Base-by-base conservation (phyloP, 2,113 vertebrate genomes). In the Silurus asotus region DNA sequence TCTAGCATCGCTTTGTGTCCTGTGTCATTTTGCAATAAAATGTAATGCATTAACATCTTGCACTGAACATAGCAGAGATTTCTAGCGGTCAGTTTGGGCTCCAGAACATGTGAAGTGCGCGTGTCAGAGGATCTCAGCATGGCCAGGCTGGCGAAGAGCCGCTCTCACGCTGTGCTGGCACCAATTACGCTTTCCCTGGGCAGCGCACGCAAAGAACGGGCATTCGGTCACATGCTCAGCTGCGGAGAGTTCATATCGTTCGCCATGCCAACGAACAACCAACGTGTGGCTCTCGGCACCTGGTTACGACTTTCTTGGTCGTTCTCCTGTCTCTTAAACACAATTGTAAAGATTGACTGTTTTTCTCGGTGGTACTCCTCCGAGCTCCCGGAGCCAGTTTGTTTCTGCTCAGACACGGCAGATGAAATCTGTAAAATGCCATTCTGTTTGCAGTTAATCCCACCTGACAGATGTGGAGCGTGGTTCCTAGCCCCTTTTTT, bases 391-490 rank as follows among this genome's bases (percentile, higher is more conserved):
- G 83, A 74, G 91, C 89, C 86, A 88, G 9, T 90, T 92, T 92
- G 9, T 91, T 92, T 92, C 86, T 92, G 93, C 91, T 88, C 89
- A 89, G 91, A 93, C 91, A 91, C 75, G 88, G 90, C 92, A 87
- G 92, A 90, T 90, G 89, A 89, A 91, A 88, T 90, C 89, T 87
- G 92, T 86, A 83, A 90, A 91, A 90, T 91, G 91, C 91, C 81
- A 89, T 86, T 87, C 86, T 65, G 75, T 90, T 87, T 82, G 82
- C 76, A 7, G 37, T 88, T 93, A 92, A 94, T 94, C 61, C n/a
- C 23, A 51, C 78, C 87, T 84, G 92, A 94, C 93, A 92, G 90
- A 94, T 94, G 85, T 93, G 88, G 90, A 93, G 83, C 91, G 88
- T 59, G 61, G 28, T 82, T 74, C 20, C 20, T 64, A 19, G 11